These are phyloP conservation scores for Phalacrocorax pelagicus DNA, from an alignment of 2,113 vertebrate genomes.

Conservation along the genomic window DNA sequence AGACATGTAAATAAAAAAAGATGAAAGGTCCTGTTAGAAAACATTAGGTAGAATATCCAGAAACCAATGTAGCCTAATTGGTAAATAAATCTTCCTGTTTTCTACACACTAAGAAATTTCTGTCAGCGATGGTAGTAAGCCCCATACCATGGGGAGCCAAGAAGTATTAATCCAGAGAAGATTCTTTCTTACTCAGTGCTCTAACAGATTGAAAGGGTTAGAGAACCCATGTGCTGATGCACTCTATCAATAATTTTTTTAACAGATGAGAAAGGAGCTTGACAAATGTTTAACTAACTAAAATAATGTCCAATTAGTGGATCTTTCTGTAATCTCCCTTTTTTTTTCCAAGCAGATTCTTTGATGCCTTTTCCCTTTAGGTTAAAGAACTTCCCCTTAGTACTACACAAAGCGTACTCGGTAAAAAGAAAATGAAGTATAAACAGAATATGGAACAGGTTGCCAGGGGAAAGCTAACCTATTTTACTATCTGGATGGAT, in stretches of 20 bases:
- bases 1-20: not conserved
- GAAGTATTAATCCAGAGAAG: not conserved
- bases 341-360: not conserved
- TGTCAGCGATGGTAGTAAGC: not conserved
- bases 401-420: not conserved
- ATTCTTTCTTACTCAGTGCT: not conserved
- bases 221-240: not conserved
- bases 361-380: slow-evolving; percentile 23
- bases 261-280: not conserved
- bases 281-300: slow-evolving; percentile 3
- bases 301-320: slow-evolving; percentile 9
- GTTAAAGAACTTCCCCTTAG: not conserved
- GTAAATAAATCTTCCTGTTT: not conserved
- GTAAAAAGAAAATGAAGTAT: not conserved
- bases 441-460: slow-evolving; percentile 30
- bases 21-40: not conserved
- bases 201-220: not conserved
- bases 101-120: not conserved
- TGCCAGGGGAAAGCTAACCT: slow-evolving; percentile 6
- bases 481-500: not conserved
- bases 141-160: not conserved
- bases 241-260: not conserved
- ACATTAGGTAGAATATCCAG: not conserved
- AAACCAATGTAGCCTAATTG: not conserved
- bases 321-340: not conserved